Percentiles rank a stretch among this genome's conserved stretches.
Evolutionary conservation across 2,113 vertebrate genomes (phyloP).

Genomic region (Myotis yumanensis): DNA sequence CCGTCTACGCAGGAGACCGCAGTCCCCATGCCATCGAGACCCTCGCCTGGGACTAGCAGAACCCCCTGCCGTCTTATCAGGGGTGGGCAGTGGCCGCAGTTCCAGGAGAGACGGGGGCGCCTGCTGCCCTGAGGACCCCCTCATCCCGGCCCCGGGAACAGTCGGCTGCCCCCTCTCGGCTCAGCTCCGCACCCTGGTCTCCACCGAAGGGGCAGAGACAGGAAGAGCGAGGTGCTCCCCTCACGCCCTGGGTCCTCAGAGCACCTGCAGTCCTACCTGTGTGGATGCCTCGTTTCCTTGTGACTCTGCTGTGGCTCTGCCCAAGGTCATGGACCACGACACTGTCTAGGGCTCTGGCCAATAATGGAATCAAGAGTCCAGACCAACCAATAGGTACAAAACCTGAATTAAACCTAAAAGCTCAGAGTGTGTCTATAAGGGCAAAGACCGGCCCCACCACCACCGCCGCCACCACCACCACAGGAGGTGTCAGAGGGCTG

Average conservation of each 20-base stretch:
- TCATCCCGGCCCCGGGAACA: neutral
- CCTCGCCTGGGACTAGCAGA: accelerated
- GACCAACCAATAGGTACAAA: neutral
- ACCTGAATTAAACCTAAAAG: neutral
- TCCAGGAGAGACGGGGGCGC: neutral
- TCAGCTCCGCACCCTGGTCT: neutral
- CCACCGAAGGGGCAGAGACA: neutral
- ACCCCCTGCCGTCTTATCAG: neutral
- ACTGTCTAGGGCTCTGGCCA: neutral
- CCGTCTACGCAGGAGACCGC: accelerated
- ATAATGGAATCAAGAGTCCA: neutral
- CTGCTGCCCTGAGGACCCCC: neutral
- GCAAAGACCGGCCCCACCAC: neutral
- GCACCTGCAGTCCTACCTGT: neutral
- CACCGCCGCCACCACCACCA: neutral
- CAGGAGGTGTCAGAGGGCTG: too few relatives aligned
- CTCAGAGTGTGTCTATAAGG: neutral
- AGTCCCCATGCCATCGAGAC: accelerated
- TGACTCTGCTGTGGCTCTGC: neutral
- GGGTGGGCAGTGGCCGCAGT: accelerated
- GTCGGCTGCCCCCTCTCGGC: neutral
- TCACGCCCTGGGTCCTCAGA: accelerated
- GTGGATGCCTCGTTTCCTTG: neutral
- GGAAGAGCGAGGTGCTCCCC: neutral
- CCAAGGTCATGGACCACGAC: neutral